Evolutionary conservation across 2,888 invertebrate species (phyloP), one percentile per base, ranked within the genome.

Genomic region (Quadriops clusia): DNA sequence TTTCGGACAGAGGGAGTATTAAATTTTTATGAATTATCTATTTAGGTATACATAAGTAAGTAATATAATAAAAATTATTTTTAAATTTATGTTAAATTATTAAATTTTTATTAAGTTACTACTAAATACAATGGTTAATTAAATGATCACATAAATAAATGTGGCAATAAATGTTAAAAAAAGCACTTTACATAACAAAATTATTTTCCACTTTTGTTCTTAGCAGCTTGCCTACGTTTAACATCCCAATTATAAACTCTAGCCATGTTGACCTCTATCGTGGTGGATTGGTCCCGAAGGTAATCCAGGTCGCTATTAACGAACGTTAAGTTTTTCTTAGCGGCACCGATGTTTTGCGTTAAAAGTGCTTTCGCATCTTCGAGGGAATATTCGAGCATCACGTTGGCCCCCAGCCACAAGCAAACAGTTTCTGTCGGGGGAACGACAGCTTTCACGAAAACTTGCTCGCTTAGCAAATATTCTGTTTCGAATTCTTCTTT

Each of bases 261-360:
- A 16, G 97, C 95, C 90, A 97, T 94, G 60, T 95, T 97, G 13
- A 97, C 97, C 75, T 98, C 97, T 24, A 91, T 89, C 11, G 94
- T 97, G 9, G 97, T 98, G 53, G 89, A 84, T 63, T 97, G 97
- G 68, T 97, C 95, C 53, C 94, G 82, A 33, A 95, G 67, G 61
- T 91, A 95, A 60, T 93, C 90, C 46, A 95, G 71, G 65, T 95
- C 94, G 53, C 87, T 80, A 49, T 91, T 89, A 20, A 94, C 80
- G 59, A 80, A 81, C 36, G 70, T 70, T 36, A 93, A 66, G 61
- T 86, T 86, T 51, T 77, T 79, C 45, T 78, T 79, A 7, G 94
- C 93, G 27, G 84, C 76, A 30, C 74, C 72, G 58, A 86, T 78
- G 58, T 89, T 90, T 50, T 86, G 82, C 34, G 74, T 72, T 13